Conservation (phyloP, 2,113 vertebrate species). For the Miniopterus natalensis region DNA sequence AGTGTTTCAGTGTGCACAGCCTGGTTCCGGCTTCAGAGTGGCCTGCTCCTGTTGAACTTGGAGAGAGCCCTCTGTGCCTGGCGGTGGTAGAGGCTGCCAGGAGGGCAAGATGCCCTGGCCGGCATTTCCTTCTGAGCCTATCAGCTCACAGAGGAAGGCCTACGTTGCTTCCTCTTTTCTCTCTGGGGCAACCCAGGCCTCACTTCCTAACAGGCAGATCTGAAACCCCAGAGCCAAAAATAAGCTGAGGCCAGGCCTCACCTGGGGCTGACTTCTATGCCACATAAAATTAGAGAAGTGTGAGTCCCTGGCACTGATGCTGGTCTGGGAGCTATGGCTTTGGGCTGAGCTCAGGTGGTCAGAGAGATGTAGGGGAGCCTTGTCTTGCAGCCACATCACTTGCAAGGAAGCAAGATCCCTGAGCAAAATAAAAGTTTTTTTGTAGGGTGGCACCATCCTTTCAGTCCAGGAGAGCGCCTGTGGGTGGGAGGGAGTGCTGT, state of each 20-base stretch:
- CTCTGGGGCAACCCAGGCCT: background rate
- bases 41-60: background rate
- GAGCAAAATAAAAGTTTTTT: background rate
- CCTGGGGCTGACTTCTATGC: background rate
- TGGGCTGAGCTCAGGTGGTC: background rate
- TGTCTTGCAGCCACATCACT: background rate
- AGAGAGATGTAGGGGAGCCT: no score
- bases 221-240: slow-evolving; percentile 29
- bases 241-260: background rate
- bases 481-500: accelerated
- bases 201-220: slow-evolving; percentile 8
- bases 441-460: background rate
- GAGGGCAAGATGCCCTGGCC: background rate
- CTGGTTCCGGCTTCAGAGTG: background rate
- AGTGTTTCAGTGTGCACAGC: accelerated
- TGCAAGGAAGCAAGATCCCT: no score
- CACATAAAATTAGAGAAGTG: background rate
- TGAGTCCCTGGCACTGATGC: background rate
- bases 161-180: slow-evolving; percentile 49
- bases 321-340: background rate
- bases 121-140: background rate
- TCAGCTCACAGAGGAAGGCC: background rate
- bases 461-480: accelerated
- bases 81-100: accelerated
- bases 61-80: background rate